Base-by-base conservation (phyloP, 2,797 vertebrate genomes). In the Dallia pectoralis region DNA sequence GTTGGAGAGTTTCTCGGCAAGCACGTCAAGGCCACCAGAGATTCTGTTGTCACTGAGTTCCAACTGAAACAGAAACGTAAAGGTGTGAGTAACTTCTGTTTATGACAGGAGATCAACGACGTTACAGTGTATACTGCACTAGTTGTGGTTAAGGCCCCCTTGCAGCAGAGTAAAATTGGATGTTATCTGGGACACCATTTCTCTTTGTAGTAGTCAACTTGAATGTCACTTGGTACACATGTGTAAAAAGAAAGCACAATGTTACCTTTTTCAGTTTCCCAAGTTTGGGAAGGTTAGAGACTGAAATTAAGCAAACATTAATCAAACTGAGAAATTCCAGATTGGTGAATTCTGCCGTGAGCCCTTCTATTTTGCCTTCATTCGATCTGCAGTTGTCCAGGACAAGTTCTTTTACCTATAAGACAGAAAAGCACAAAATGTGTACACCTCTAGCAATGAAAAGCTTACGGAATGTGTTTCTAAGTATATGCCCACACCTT, bases 1-100 rank as follows among this genome's bases (percentile, higher is more conserved):
- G 90, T 95, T 96, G 75, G 95, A 94, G 70, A 96, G 93, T 92
- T 96, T 96, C 88, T 96, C 95, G 87, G 96, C 96, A 93, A 97
- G 91, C 92, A 95, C 94, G 76, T 97, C 95, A 72, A 97, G 93
- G 85, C 94, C 94, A 72, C 95, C 95, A 6, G 91, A 96, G 91
- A 97, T 97, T 93, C 95, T 95, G 91, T 97, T 97, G 87, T 97
- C 96, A 67, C 96, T 96, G 84, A 97, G 93, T 88, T 97, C 96
- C 91, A 97, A 89, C 96, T 97, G 84, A 77, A 91, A 91, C 32
- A 81, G n/a, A 76, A 27, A 0, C 72, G 4, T 59, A 15, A 0
- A 77, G 22, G 70, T 9, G 14, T 84, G 62, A 85, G 53, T 25
- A 11, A 32, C 33, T 33, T 30, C 62, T 63, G 62, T 63, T 29